Evolutionary conservation across 2,797 vertebrate genomes (phyloP), one percentile per base, ranked within the genome.

Genomic region (Premnoplex brunnescens): DNA sequence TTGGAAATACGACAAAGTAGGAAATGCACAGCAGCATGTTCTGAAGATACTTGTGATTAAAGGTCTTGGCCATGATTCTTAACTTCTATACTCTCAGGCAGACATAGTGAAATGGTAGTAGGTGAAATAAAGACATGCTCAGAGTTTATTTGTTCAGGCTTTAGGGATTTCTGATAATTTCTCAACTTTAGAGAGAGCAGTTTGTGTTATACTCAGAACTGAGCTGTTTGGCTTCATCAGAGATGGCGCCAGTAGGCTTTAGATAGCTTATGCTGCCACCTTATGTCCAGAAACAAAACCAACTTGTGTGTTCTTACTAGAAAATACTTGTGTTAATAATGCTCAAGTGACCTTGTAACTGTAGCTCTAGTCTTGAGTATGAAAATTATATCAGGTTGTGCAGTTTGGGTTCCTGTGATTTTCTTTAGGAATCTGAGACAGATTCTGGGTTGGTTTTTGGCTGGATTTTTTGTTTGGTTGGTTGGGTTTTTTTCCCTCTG

Each of bases 121-220:
- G 37, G 11, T 41, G n/a, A 72, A 72, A 62, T 27, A 60, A 66
- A 43, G 37, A 66, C 67, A 36, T 18, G 23, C 30, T 56, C n/a
- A 7, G 7, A 41, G 43, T 52, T 85, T 6, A 71, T 44, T 62
- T 68, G 27, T 52, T 49, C 20, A 44, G 44, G 24, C 43, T 76
- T 52, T 32, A 62, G 28, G 72, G 23, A 24, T 18, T 62, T 67
- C 48, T 19, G 24, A 8, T 79, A 27, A 68, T 56, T 66, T 72
- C 21, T 67, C 17, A 37, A 17, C 14, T 46, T 75, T 3, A 66
- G 46, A 44, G 67, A 39, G 41, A 41, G 52, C 37, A 30, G 59
- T 18, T 48, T 16, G 16, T 54, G 41, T 24, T 15, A 4, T 3
- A 9, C 6, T 36, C 3, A 5, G 51, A 48, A 58, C 37, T 0